Evolutionary conservation across 2,888 invertebrate species (phyloP).

Genomic region (Euzophera pinguis): DNA sequence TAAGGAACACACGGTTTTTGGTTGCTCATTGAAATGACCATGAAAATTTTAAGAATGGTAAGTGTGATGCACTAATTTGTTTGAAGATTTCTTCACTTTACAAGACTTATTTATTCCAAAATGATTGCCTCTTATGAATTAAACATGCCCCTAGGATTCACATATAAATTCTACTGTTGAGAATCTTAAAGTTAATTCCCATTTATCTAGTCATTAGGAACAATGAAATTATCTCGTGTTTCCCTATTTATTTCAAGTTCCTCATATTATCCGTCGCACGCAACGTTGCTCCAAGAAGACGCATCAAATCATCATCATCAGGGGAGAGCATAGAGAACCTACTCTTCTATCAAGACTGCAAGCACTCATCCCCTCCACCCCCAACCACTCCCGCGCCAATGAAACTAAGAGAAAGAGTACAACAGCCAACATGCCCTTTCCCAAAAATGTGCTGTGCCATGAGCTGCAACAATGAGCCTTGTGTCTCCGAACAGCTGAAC

Average conservation of each 20-base stretch:
- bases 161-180: too few relatives aligned
- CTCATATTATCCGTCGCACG: constrained; percentile 41
- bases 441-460: constrained; percentile 64
- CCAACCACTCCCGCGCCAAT: neutral
- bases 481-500: constrained; percentile 23
- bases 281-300: constrained; percentile 31
- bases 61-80: neutral
- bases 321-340: constrained; percentile 67
- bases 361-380: constrained; percentile 22
- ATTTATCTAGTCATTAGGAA: too few relatives aligned
- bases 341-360: constrained; percentile 62
- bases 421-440: constrained; percentile 36
- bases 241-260: constrained; percentile 30
- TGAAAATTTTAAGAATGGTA: constrained; percentile 4
- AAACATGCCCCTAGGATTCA: too few relatives aligned
- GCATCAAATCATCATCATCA: constrained; percentile 36
- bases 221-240: too few relatives aligned
- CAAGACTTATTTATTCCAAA: too few relatives aligned
- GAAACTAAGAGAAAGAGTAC: neutral
- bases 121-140: too few relatives aligned
- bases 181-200: too few relatives aligned
- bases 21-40: neutral
- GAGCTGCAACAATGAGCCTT: constrained; percentile 53
- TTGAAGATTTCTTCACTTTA: too few relatives aligned
- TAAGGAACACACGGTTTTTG: neutral